These are phyloP conservation scores for Oceanodroma leucorhoa DNA, from an alignment of 2,797 vertebrate species.

Conservation along the genomic window DNA sequence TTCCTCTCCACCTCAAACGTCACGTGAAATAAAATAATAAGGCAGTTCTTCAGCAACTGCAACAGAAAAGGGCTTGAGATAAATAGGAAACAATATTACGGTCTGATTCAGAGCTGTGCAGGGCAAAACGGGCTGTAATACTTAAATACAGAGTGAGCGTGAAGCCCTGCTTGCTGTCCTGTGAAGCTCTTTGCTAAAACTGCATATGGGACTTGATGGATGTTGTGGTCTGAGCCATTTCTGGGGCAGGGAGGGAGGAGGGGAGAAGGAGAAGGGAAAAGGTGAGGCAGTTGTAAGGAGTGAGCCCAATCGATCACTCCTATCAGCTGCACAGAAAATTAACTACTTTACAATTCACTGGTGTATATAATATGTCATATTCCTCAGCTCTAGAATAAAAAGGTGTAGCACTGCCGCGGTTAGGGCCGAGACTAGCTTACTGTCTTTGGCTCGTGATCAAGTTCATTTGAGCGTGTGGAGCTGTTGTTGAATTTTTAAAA, in stretches of 20 bases:
- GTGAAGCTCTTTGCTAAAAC: neutral
- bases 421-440: neutral
- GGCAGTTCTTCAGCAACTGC: neutral
- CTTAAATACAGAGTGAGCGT: neutral
- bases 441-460: neutral
- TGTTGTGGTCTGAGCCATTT: neutral
- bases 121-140: neutral
- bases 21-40: neutral
- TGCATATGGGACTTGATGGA: neutral
- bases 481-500: neutral
- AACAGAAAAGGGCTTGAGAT: neutral
- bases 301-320: neutral
- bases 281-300: neutral
- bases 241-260: neutral
- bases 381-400: neutral
- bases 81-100: neutral
- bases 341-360: constrained; percentile 48
- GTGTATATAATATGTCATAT: neutral
- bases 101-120: neutral
- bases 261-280: neutral
- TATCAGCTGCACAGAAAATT: constrained; percentile 23
- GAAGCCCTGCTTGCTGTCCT: neutral
- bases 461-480: neutral
- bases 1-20: neutral
- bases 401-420: neutral